phyloP scores from a whole-genome alignment of 2,888 invertebrate genomes.

The Willowsia nigromaculata region DNA sequence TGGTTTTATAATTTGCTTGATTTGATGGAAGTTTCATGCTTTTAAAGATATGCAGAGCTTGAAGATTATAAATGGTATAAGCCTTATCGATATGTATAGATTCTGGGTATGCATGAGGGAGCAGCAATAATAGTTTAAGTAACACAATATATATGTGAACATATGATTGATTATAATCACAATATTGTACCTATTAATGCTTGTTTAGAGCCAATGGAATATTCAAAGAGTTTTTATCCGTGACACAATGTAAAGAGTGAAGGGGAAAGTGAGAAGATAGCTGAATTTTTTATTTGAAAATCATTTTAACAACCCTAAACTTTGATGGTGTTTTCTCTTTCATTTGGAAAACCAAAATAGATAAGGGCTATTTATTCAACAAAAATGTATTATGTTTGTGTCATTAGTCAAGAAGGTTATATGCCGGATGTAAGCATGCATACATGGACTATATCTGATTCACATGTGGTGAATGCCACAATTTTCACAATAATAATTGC shows the following conservation, averaged over 20 bases:
- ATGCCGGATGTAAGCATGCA: too few relatives aligned
- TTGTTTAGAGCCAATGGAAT: neutral
- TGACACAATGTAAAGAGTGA: neutral
- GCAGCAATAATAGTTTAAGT: neutral
- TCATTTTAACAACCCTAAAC: neutral
- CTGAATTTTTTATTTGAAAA: neutral
- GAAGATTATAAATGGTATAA: neutral
- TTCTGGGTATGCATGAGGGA: too few relatives aligned
- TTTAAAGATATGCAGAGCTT: neutral
- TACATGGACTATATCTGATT: too few relatives aligned
- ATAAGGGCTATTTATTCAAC: too few relatives aligned
- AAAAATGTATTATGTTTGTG: too few relatives aligned
- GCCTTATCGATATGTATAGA: neutral
- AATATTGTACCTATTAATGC: neutral
- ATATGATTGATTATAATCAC: neutral
- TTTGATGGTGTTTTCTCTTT: too few relatives aligned
- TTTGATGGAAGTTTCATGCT: conserved; percentile 57
- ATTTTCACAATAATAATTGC: too few relatives aligned
- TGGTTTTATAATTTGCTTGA: conserved; percentile 68
- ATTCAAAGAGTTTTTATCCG: neutral
- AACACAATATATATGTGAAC: neutral
- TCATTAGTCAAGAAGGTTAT: too few relatives aligned
- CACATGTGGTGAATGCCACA: too few relatives aligned
- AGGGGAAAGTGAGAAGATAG: neutral
- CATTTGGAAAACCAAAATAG: too few relatives aligned